Evolutionary conservation across 2,797 vertebrate species (phyloP).

Genomic region (Acridotheres tristis): DNA sequence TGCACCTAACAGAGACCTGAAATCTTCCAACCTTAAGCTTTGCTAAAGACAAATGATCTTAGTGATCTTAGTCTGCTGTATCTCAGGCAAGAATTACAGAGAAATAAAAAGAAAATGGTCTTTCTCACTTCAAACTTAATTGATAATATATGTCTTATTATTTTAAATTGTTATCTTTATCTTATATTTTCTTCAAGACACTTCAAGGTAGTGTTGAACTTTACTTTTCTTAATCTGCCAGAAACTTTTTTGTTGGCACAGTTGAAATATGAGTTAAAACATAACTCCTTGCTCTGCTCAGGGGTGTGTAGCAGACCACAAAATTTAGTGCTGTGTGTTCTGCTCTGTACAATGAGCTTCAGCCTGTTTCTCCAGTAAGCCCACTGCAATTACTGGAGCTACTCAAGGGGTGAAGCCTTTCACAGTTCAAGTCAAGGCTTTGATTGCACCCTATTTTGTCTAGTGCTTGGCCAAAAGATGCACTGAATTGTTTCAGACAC

Average conservation of each 20-base stretch:
- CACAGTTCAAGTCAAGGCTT: background rate
- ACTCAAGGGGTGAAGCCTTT: background rate
- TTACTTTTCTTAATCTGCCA: background rate
- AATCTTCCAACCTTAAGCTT: constrained; percentile 41
- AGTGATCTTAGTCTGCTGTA: background rate
- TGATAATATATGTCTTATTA: background rate
- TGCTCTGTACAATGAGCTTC: background rate
- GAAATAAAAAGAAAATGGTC: background rate
- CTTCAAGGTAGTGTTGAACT: background rate
- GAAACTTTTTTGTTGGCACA: background rate
- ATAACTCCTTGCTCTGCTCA: background rate
- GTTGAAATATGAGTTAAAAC: background rate
- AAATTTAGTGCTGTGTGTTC: background rate
- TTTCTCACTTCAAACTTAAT: background rate
- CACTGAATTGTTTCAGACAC: background rate
- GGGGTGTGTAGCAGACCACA: background rate
- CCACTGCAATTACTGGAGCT: background rate
- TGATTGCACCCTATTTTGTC: background rate
- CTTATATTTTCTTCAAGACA: background rate
- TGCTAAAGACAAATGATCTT: background rate
- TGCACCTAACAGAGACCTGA: constrained; percentile 43
- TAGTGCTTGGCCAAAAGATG: background rate
- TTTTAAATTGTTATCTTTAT: background rate
- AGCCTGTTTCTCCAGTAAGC: background rate
- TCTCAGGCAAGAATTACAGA: background rate